Percentiles rank a stretch among this genome's conserved stretches.
These are phyloP conservation scores for Carassius gibelio DNA, from an alignment of 2,113 vertebrate genomes.

Conservation along the genomic window DNA sequence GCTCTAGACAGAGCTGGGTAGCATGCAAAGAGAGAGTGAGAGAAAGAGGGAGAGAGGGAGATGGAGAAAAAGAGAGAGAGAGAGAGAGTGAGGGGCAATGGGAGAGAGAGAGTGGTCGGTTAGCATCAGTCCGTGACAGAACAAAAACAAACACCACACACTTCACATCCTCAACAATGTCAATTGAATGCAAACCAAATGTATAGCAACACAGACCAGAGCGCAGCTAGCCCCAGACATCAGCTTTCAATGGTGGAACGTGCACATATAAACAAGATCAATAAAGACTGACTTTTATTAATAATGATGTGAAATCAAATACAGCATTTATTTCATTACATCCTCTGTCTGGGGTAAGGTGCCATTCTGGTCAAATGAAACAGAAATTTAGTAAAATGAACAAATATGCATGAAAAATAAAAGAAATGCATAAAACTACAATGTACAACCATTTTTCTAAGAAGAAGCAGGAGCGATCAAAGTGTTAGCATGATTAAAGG, in stretches of 20 bases:
- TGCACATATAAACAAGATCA: not conserved
- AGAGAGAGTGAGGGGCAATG: not conserved
- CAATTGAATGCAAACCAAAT: slow-evolving; percentile 50
- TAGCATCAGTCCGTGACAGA: slow-evolving; percentile 57
- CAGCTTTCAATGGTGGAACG: not conserved
- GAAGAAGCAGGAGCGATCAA: slow-evolving; percentile 25
- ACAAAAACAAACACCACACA: slow-evolving; percentile 56
- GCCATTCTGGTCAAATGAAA: slow-evolving; percentile 27
- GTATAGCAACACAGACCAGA: slow-evolving; percentile 27
- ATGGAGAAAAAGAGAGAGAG: slow-evolving; percentile 38
- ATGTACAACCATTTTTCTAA: slow-evolving; percentile 12
- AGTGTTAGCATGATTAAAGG: slow-evolving; percentile 16
- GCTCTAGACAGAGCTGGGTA: slow-evolving; percentile 96
- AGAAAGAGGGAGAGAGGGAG: slow-evolving; percentile 70
- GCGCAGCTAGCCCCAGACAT: slow-evolving; percentile 50
- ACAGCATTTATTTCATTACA: not conserved
- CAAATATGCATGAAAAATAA: slow-evolving; percentile 18
- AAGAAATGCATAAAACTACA: slow-evolving; percentile 23
- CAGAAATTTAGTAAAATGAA: slow-evolving; percentile 1
- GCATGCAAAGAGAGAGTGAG: slow-evolving; percentile 90
- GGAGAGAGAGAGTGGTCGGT: slow-evolving; percentile 54
- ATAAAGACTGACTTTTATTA: no score
- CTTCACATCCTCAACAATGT: slow-evolving; percentile 48
- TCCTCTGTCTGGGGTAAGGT: slow-evolving; percentile 48
- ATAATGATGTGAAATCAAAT: not conserved